phyloP scores from a whole-genome alignment of 2,113 vertebrate genomes.

The Vireo altiloquus region DNA sequence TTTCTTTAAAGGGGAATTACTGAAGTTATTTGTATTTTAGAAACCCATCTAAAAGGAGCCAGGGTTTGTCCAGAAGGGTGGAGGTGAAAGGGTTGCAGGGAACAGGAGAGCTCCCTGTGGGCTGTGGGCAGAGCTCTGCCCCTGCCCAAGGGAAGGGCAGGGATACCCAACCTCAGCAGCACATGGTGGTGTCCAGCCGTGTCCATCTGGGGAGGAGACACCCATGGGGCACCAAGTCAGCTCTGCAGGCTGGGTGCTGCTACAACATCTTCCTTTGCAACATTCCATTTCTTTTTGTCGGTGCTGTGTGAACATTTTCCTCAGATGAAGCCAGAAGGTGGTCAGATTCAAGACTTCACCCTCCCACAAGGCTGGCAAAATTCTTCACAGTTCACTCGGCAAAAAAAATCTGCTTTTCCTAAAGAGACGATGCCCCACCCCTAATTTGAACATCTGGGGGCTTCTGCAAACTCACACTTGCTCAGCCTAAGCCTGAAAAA shows the following conservation, averaged over 20 bases:
- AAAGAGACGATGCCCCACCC: not conserved
- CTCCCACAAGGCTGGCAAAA: not conserved
- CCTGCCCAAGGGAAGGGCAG: not conserved
- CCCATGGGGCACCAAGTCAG: rapidly evolving
- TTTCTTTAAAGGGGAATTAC: not conserved
- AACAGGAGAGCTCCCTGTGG: too few relatives aligned
- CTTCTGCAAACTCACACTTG: not conserved
- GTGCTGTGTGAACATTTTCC: rapidly evolving
- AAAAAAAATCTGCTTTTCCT: not conserved
- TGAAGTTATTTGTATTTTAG: not conserved
- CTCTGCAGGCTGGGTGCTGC: not conserved
- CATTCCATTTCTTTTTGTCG: not conserved
- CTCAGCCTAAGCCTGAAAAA: not conserved
- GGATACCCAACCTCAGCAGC: not conserved
- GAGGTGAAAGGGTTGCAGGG: not conserved
- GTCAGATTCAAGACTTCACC: not conserved
- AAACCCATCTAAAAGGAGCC: not conserved
- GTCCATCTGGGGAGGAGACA: not conserved
- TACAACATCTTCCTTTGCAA: not conserved
- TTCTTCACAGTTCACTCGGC: not conserved
- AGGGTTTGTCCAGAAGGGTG: not conserved
- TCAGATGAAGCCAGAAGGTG: not conserved
- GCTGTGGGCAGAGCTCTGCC: too few relatives aligned
- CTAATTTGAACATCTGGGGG: not conserved
- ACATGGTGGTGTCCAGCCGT: rapidly evolving